Evolutionary conservation across 1,140 invertebrate species (phyloP), one percentile per base, ranked within the genome.

Genomic region (Anoplophora glabripennis): DNA sequence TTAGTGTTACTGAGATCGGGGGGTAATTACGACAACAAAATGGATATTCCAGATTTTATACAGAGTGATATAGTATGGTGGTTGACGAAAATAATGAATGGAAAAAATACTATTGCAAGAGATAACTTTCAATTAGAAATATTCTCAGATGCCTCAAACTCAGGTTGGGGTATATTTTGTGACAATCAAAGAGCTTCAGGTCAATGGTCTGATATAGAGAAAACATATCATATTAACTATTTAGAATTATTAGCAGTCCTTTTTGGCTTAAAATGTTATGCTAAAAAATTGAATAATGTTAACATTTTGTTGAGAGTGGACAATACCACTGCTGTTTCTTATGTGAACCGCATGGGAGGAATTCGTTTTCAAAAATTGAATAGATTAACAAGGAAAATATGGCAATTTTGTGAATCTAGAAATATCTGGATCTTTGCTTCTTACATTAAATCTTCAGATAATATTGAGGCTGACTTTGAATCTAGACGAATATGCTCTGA

Each of bases 191-290:
- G 9, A 14, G n/a, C 40, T 38, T 41, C 47, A 21, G 57, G 57
- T 45, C 44, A 33, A 12, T 58, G 56, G 38, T 0, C 7, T 34
- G 4, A 52, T n/a, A 11, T 3, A 4, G 56, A 51, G 44, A 42
- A 12, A 9, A 11, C n/a, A 5, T 12, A 9, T 41, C 53, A 61
- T 44, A 61, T 61, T 1, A 56, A 61, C 15, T 61, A 61, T 49
- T 18, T 61, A 42, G 59, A 61, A 44, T 37, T 61, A 1, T n/a
- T 56, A 3, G 55, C 60, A 1, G 46, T 33, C n/a, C 49, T 56
- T 41, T 47, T 56, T 48, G 59, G 34, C 9, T 2, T 58, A 38
- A 46, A 62, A 46, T 52, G 47, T 33, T 62, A 58, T 42, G n/a
- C n/a, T n/a, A n/a, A n/a, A n/a, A n/a, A n/a, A n/a, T n/a, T n/a